Base-by-base conservation (phyloP, 2,888 invertebrate species). In the Acholoe squamosa region DNA sequence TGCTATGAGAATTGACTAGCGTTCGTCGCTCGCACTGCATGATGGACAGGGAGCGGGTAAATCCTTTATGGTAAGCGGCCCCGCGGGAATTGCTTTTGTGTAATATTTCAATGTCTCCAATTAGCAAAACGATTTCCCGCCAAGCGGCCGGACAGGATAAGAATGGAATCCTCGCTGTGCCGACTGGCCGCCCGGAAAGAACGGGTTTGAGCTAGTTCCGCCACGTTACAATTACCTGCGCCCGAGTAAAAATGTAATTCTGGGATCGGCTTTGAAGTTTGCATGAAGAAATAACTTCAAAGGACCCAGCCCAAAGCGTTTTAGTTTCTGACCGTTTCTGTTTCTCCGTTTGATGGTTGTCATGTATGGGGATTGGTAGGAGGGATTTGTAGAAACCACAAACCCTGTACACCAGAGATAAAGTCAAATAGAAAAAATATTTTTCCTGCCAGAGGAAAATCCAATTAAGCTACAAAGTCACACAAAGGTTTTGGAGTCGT, bases 51-150 rank as follows among this genome's bases (percentile, higher is more conserved):
- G 19, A 0, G 61, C 61, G 61, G 61, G 61, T n/a, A 61, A 71
- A 71, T 28, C 71, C 31, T 71, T 71, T 71, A 71, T 71, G 71
- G 25, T 22, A 25, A 28, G 71, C 25, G 28, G 71, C 71, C 71
- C 25, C 31, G 25, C 25, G 80, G 80, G 43, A 43, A 80, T 80
- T 80, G 80, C 80, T 80, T 80, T 80, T 80, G 80, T 80, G 80
- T 80, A 80, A 33, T 34, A 80, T 80, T 80, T 80, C 80, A 80
- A 80, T 80, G 19, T 34, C 34, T 80, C n/a, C 80, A 80, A 80
- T 80, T 80, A 80, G 43, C 80, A 80, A 80, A 80, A 80, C 80
- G 80, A 80, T 80, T 80, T 43, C 19, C 34, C 80, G 43, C n/a
- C 80, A 33, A 14, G 22, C 19, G 22, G 80, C 14, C 80, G 71